These are phyloP conservation scores for Lordiphosa clarofinis DNA, from an alignment of 1,140 invertebrate genomes.

Conservation along the genomic window DNA sequence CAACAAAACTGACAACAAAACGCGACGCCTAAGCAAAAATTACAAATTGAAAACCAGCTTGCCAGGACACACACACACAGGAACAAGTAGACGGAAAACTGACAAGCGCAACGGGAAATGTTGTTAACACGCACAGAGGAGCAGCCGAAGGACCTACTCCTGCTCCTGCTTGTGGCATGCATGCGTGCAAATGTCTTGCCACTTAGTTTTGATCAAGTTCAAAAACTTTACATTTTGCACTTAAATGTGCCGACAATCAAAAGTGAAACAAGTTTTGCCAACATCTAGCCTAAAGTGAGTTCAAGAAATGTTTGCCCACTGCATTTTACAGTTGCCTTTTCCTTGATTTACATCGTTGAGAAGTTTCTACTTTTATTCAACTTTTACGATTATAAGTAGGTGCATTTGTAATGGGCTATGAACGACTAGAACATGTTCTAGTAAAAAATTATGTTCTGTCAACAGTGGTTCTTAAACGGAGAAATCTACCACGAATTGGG, in stretches of 20 bases:
- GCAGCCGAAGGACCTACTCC: constrained; percentile 15
- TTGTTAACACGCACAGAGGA: constrained; percentile 17
- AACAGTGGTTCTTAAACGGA: no score
- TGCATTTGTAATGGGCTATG: no score
- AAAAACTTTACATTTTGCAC: constrained; percentile 63
- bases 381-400: no score
- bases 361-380: no score
- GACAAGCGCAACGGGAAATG: constrained; percentile 32
- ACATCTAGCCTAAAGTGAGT: not conserved
- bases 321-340: no score
- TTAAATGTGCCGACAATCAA: constrained; percentile 67
- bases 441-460: no score
- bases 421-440: no score
- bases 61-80: constrained; percentile 5
- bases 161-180: constrained; percentile 54
- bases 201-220: constrained; percentile 67
- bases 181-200: constrained; percentile 55
- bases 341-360: no score
- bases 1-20: constrained; percentile 39
- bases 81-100: constrained; percentile 15
- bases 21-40: constrained; percentile 34
- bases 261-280: constrained; percentile 58
- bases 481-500: no score
- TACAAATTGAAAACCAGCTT: constrained; percentile 48
- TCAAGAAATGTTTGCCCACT: no score